phyloP scores from a whole-genome alignment of 2,888 invertebrate genomes.

The Dicycla oo region DNA sequence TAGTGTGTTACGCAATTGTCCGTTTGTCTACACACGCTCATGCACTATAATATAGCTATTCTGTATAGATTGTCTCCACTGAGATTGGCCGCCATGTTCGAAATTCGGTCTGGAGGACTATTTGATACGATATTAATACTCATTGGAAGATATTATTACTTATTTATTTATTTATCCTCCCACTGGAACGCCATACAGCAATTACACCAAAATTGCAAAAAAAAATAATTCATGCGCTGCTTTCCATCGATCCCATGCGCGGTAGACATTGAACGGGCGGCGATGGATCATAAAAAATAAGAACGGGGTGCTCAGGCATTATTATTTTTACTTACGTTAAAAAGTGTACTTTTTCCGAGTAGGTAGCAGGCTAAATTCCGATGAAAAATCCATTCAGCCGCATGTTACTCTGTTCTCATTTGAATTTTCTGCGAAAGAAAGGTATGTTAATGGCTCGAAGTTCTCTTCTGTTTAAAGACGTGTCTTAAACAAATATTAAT shows the following conservation, averaged over 20 bases:
- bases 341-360: not conserved
- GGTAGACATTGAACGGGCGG: too few relatives aligned
- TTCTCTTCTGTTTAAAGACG: conserved; percentile 14
- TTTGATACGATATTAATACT: not conserved
- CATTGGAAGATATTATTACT: conserved; percentile 22
- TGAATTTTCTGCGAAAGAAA: conserved; percentile 9
- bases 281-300: too few relatives aligned
- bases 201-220: too few relatives aligned
- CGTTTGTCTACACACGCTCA: not conserved
- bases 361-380: not conserved
- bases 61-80: not conserved
- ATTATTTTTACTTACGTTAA: conserved; percentile 3
- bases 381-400: conserved; percentile 1
- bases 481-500: conserved; percentile 45
- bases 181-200: too few relatives aligned
- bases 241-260: too few relatives aligned
- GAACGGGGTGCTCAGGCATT: not conserved
- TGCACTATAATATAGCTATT: not conserved
- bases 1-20: too few relatives aligned
- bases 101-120: not conserved
- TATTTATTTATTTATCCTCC: too few relatives aligned
- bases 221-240: too few relatives aligned
- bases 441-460: not conserved
- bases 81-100: not conserved
- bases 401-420: not conserved